Evolutionary conservation across 2,888 invertebrate genomes (phyloP), one percentile per base, ranked within the genome.

Genomic region (Carterocephalus palaemon): DNA sequence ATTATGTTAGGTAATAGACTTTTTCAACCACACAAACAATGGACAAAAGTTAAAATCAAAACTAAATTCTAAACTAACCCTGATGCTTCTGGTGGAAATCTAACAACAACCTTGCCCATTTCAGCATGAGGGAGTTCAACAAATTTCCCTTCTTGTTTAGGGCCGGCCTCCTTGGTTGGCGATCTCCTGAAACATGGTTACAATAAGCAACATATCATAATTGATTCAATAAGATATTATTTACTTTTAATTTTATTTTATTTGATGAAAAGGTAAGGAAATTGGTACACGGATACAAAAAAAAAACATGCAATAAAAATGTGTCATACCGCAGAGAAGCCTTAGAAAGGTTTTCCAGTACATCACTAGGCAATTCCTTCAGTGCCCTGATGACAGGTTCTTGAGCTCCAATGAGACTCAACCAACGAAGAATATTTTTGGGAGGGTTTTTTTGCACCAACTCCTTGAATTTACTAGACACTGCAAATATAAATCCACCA

Each of bases 1-100:
- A n/a, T n/a, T n/a, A n/a, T n/a, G n/a, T n/a, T n/a, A n/a, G n/a
- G n/a, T n/a, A n/a, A n/a, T n/a, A n/a, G n/a, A n/a, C n/a, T n/a
- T n/a, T n/a, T n/a, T n/a, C n/a, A n/a, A n/a, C n/a, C n/a, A n/a
- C n/a, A n/a, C n/a, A n/a, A n/a, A n/a, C n/a, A n/a, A n/a, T n/a
- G n/a, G n/a, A n/a, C n/a, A n/a, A n/a, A n/a, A n/a, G n/a, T n/a
- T n/a, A n/a, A n/a, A n/a, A n/a, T n/a, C n/a, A n/a, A n/a, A 13
- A n/a, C 16, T 17, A 4, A 17, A 8, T 10, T 7, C 6, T 1
- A n/a, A 24, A 38, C 51, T 31, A 41, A 96, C 89, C 98, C 99
- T 59, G 98, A 98, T 20, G 99, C 99, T 88, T 99, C 99, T 23
- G 99, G 99, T n/a, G 99, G 99, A 74, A 99, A 99, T 51, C 99